Percentiles rank a stretch among this genome's conserved stretches.
Conservation (phyloP, 2,797 vertebrate genomes). For the Neopelma chrysocephalum region DNA sequence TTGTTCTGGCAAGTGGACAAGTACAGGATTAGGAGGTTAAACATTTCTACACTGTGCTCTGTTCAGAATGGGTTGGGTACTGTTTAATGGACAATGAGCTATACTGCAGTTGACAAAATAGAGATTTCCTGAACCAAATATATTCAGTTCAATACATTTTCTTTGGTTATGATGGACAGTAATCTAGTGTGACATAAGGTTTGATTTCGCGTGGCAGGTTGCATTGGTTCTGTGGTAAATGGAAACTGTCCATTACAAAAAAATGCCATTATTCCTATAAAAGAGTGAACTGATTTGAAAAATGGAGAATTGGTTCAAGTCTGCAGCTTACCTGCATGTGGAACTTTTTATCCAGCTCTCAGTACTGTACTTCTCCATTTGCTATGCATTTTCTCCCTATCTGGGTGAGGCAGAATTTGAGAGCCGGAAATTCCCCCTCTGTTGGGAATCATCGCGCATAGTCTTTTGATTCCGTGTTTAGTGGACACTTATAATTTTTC, state of each 20-base stretch:
- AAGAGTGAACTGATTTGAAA: conserved; percentile 20
- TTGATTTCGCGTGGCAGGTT: conserved; percentile 45
- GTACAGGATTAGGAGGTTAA: conserved; percentile 42
- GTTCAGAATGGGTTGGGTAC: conserved; percentile 11
- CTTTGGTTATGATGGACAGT: conserved; percentile 50
- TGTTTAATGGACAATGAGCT: conserved; percentile 49
- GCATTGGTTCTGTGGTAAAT: conserved; percentile 44
- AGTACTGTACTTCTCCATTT: not conserved
- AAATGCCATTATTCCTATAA: conserved; percentile 9
- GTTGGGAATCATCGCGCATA: not conserved
- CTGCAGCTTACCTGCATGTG: not conserved
- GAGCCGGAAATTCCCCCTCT: conserved; percentile 14
- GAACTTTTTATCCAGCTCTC: not conserved
- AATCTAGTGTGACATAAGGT: conserved; percentile 59
- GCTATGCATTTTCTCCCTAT: conserved; percentile 9
- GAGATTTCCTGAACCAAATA: conserved; percentile 57
- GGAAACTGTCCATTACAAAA: conserved; percentile 40
- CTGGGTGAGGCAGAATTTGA: not conserved
- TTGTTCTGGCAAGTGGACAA: conserved; percentile 30
- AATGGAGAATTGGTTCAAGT: not conserved
- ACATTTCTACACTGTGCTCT: conserved; percentile 5
- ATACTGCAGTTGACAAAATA: conserved; percentile 58
- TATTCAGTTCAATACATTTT: conserved; percentile 41
- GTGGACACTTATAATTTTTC: conserved; percentile 35
- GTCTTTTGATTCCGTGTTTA: conserved; percentile 48